phyloP scores from a whole-genome alignment of 2,888 invertebrate species.

The Antheraea yamamai region DNA sequence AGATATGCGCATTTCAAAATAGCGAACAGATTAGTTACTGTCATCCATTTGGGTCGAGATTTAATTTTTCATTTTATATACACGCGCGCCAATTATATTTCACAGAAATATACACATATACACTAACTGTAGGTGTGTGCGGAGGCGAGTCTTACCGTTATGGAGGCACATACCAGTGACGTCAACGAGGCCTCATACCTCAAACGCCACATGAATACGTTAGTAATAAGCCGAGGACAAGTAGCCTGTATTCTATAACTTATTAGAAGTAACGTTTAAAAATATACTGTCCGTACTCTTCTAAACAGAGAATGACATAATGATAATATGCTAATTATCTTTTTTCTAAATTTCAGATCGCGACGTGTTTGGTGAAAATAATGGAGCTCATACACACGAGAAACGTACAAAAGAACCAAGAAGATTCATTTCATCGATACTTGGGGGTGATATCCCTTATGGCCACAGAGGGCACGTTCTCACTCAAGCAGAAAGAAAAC shows the following conservation, averaged over 20 bases:
- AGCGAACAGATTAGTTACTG: not conserved
- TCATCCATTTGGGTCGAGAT: slow-evolving; percentile 67
- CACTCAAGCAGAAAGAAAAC: slow-evolving; percentile 91
- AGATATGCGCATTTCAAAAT: not conserved
- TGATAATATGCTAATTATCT: slow-evolving; percentile 12
- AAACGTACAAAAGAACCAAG: slow-evolving; percentile 76
- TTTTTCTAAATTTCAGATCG: slow-evolving; percentile 66
- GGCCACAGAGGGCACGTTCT: slow-evolving; percentile 88
- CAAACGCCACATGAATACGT: slow-evolving; percentile 73
- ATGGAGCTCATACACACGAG: slow-evolving; percentile 54
- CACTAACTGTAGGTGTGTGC: slow-evolving; percentile 52
- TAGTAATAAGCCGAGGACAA: slow-evolving; percentile 63
- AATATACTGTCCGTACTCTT: not conserved
- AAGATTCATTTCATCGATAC: slow-evolving; percentile 90
- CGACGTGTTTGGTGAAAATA: slow-evolving; percentile 76
- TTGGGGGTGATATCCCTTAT: slow-evolving; percentile 91
- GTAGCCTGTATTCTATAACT: slow-evolving; percentile 41
- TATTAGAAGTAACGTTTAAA: slow-evolving; percentile 17
- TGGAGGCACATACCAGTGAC: slow-evolving; percentile 81
- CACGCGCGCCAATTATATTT: slow-evolving; percentile 63
- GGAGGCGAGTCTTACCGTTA: slow-evolving; percentile 80
- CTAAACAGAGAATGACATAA: not conserved
- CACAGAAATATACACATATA: slow-evolving; percentile 47
- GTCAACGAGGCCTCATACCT: slow-evolving; percentile 76
- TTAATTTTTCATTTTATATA: slow-evolving; percentile 64